Base-by-base conservation (phyloP, 92 coral and sea anemone species). In the Isaurus tuberculatus region DNA sequence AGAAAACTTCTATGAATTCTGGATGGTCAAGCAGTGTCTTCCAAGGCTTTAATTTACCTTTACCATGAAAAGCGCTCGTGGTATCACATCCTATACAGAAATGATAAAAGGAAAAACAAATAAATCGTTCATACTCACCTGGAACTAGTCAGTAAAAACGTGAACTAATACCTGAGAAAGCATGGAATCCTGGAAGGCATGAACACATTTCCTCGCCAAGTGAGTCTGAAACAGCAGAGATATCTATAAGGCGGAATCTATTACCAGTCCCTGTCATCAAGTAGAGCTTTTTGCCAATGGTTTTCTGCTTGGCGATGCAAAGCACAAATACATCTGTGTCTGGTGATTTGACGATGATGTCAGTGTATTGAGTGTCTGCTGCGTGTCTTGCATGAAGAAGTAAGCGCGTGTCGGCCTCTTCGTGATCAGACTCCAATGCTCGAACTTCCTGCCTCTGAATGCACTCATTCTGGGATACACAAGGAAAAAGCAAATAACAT, bases 1-100 rank as follows among this genome's bases (percentile, higher is more conserved):
- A 84, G 79, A 73, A 84, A 84, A 51, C 64, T 85, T 75, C 88
- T 74, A 46, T 74, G 70, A 75, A 74, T 77, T 85, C 88, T 75
- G 88, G 85, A 69, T 65, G 81, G 16, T 77, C 77, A 40, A 63
- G 51, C 88, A 85, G 73, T 85, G 81, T 64, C 73, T 61, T 85
- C 89, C 89, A 75, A 77, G 85, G 89, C 65, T 85, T 85, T 33
- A 34, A 58, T 60, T 84, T 84, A n/a, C 85, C 85, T 77, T 85
- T 85, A 29, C 89, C 88, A 58, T 60, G 69, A 74, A 84, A 74
- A 68, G 83, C 71, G 84, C 87, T 84, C 61, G 87, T 84, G 30
- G 89, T 75, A 65, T 85, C 89, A 68, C 89, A 85, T 53, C 74
- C 83, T 73, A 58, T 31, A 65, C 42, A 84, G 65, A 84, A 73